Evolutionary conservation across 2,888 invertebrate genomes (phyloP), one percentile per base, ranked within the genome.

Genomic region (Conops quadrifasciatus): DNA sequence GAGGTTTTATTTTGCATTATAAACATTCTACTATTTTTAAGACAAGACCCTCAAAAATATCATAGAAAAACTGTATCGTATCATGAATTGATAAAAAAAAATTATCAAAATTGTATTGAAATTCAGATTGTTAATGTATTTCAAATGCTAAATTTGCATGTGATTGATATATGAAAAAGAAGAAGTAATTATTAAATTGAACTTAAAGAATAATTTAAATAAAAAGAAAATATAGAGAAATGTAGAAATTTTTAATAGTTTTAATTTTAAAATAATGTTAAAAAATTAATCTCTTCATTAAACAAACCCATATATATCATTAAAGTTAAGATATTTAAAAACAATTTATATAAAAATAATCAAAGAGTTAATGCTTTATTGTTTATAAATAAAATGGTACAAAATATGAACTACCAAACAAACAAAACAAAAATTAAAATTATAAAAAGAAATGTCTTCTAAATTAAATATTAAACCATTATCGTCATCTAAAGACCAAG

Each of bases 141-240:
- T 51, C 9, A 53, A 53, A 53, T 7, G 9, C 36, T 36, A 36
- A 36, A 36, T 36, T 36, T 36, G 36, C 4, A 36, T 36, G 36
- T 36, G 36, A 36, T 51, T 51, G 21, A 19, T 4, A 51, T 19
- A 24, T 16, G 59, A 65, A 36, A 58, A 65, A 65, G 53, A 53
- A 65, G 7, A 70, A 70, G 21, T 21, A 64, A 43, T 24, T 58
- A 58, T 47, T 70, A 47, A 64, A 51, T 21, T 19, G 43, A 62
- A 26, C 45, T 16, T n/a, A n/a, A n/a, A n/a, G n/a, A 36, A 36
- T 36, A 7, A 36, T 36, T 36, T 4, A 36, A 36, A 49, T 49
- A 5, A 49, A n/a, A 4, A n/a, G 11, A 49, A 49, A 5, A 19
- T 49, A 49, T 3, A 49, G 49, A 49, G 45, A 43, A 43, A 43